Evolutionary conservation across 2,888 invertebrate species (phyloP).

Genomic region (Polylopha cassiicola): DNA sequence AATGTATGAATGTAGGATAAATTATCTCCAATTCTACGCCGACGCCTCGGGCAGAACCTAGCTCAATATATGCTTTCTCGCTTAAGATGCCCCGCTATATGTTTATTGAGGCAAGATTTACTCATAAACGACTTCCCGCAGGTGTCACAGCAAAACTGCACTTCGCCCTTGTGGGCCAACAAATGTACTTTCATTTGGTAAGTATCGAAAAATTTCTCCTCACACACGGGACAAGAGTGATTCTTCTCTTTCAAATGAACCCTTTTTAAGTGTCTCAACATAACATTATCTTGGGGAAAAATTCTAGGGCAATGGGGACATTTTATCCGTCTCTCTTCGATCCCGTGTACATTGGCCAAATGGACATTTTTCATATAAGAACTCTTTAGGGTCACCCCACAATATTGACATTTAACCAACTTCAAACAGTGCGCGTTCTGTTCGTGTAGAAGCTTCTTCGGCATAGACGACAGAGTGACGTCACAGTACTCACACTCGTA

Average conservation of each 20-base stretch:
- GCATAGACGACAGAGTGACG: conserved; percentile 1
- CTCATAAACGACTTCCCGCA: conserved; percentile 44
- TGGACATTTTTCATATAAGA: conserved; percentile 16
- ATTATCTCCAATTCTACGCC: no score
- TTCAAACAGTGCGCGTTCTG: conserved; percentile 11
- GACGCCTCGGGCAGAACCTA: no score
- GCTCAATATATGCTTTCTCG: no score
- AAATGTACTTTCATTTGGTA: conserved; percentile 30
- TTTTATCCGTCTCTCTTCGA: conserved; percentile 14
- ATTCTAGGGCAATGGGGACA: conserved; percentile 34
- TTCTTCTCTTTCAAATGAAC: conserved; percentile 38
- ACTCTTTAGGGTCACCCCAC: conserved; percentile 6
- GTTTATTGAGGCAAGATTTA: conserved; percentile 9
- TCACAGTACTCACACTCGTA: conserved; percentile 16
- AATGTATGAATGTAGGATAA: no score
- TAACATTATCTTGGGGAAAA: conserved; percentile 39
- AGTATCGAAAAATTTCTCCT: conserved; percentile 11
- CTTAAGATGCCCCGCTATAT: conserved; percentile 1
- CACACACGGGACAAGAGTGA: conserved; percentile 13
- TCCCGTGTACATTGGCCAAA: conserved; percentile 12
- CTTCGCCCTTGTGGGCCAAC: conserved; percentile 44
- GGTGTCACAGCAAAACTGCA: conserved; percentile 54
- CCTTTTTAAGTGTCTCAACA: conserved; percentile 55
- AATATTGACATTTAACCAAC: conserved; percentile 5
- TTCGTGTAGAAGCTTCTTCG: conserved; percentile 7